Percentiles rank a stretch among this genome's conserved stretches.
Evolutionary conservation across 2,113 vertebrate genomes (phyloP).

Genomic region (Arenaria interpres): DNA sequence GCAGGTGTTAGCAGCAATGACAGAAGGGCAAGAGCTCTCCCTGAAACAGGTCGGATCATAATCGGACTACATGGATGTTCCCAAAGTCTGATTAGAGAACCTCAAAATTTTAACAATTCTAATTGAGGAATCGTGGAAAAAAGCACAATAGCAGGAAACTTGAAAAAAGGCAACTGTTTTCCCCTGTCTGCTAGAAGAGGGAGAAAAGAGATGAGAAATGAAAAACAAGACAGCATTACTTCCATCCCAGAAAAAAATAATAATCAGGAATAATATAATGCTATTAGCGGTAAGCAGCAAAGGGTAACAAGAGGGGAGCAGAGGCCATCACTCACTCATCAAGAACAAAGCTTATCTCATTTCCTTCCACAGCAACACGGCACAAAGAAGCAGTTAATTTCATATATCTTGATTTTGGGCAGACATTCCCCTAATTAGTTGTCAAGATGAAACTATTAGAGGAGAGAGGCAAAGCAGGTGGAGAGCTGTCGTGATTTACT

Average conservation of each 20-base stretch:
- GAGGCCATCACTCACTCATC: neutral
- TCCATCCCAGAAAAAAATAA: neutral
- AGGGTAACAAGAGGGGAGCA: neutral
- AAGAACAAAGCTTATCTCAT: neutral
- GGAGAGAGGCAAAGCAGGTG: neutral
- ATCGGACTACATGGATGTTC: neutral
- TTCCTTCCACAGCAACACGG: neutral
- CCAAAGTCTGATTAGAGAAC: neutral
- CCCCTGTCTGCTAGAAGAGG: neutral
- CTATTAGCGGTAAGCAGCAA: neutral
- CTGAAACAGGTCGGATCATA: neutral
- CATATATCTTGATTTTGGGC: neutral
- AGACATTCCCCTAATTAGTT: neutral
- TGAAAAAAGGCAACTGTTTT: neutral
- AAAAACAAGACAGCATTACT: neutral
- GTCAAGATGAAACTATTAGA: neutral
- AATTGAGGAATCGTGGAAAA: neutral
- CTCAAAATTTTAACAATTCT: neutral
- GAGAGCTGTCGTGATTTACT: rapidly evolving
- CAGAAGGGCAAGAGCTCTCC: neutral
- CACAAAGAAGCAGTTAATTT: neutral
- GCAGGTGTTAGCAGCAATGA: neutral
- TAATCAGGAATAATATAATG: neutral
- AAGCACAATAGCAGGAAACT: neutral
- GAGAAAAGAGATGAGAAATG: neutral